phyloP scores from a whole-genome alignment of 2,113 vertebrate genomes.

The Phasianus colchicus region DNA sequence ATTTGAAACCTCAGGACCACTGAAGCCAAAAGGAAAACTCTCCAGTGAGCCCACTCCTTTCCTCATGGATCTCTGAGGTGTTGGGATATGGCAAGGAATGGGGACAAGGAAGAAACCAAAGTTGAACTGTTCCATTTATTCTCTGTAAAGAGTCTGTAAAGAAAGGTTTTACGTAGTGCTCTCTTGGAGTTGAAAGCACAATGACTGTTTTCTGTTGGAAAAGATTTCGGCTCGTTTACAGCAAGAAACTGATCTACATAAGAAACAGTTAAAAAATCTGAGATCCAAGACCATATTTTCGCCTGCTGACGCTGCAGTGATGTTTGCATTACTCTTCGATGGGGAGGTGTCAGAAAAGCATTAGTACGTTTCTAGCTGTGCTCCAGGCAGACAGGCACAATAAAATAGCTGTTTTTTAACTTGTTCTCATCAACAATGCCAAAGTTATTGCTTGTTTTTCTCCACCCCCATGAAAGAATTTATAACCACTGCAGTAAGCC shows the following conservation, averaged over 20 bases:
- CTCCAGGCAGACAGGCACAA: constrained; percentile 67
- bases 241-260: constrained; percentile 55
- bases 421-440: constrained; percentile 47
- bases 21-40: not conserved
- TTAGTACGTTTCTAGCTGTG: constrained; percentile 54
- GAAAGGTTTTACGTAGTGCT: constrained; percentile 48
- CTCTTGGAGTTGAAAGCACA: constrained; percentile 60
- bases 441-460: constrained; percentile 54
- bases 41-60: not conserved
- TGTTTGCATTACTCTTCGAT: constrained; percentile 50
- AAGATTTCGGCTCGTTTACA: constrained; percentile 59
- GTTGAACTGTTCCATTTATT: constrained; percentile 49
- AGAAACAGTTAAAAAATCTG: constrained; percentile 56
- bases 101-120: constrained; percentile 16
- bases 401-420: constrained; percentile 38
- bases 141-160: constrained; percentile 34
- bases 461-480: constrained; percentile 37
- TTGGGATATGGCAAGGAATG: not conserved
- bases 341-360: constrained; percentile 66
- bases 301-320: constrained; percentile 27
- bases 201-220: constrained; percentile 73
- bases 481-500: constrained; percentile 36
- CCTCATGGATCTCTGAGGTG: constrained; percentile 27
- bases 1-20: not conserved
- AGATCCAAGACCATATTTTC: constrained; percentile 60